Conservation (phyloP, 2,113 vertebrate species). For the Odobenus rosmarus region DNA sequence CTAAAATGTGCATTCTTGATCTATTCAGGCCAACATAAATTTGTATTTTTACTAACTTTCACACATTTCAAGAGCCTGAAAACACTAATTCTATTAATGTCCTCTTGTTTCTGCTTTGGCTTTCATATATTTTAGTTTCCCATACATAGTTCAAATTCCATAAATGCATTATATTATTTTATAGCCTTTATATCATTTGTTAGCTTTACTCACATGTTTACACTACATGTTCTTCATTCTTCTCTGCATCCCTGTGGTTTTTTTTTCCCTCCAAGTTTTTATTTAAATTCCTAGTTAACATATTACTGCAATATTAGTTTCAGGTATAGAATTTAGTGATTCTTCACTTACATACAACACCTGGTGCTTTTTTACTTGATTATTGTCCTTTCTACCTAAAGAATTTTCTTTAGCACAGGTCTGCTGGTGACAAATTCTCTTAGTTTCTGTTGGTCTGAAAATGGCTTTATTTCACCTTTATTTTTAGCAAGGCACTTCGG, state of each 20-base stretch:
- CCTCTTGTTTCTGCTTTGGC: background rate
- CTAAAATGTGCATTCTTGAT: background rate
- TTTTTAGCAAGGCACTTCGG: background rate
- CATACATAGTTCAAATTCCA: background rate
- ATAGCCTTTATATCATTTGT: background rate
- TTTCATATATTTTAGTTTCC: background rate
- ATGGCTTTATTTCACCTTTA: background rate
- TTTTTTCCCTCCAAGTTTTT: background rate
- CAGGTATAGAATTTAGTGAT: background rate
- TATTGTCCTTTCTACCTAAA: background rate
- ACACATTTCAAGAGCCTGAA: background rate
- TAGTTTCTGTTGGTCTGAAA: background rate
- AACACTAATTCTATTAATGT: background rate
- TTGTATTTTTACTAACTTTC: background rate
- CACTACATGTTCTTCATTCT: background rate
- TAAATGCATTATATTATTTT: background rate
- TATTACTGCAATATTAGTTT: background rate
- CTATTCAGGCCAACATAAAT: background rate
- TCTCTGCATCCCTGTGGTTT: background rate
- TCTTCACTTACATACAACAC: background rate
- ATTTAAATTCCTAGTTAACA: background rate
- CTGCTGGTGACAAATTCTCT: background rate
- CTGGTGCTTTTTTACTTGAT: background rate
- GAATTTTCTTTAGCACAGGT: background rate
- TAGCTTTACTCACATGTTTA: background rate